phyloP scores from a whole-genome alignment of 2,113 vertebrate genomes.

The Cnemophilus loriae region DNA sequence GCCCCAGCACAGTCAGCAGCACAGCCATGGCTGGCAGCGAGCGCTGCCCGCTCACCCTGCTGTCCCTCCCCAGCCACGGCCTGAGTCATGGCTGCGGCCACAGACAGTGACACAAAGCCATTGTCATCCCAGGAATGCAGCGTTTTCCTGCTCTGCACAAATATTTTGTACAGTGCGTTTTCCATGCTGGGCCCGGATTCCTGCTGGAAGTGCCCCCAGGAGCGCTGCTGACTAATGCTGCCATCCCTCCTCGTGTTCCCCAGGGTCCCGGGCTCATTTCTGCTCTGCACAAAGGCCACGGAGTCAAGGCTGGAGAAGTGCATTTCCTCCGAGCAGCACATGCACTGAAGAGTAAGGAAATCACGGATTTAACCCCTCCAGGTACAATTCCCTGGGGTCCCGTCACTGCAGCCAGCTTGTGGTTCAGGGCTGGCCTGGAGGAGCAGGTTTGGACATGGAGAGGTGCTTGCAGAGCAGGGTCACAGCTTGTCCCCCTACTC shows the following conservation, averaged over 20 bases:
- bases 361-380: background rate
- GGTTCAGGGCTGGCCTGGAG: background rate
- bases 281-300: background rate
- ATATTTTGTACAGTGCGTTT: constrained; percentile 41
- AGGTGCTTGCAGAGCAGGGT: background rate
- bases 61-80: background rate
- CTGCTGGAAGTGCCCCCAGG: background rate
- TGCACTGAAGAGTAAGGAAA: background rate
- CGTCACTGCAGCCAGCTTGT: background rate
- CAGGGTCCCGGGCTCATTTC: background rate
- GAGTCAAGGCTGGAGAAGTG: background rate
- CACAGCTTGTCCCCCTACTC: too few relatives aligned
- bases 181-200: background rate
- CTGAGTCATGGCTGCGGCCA: constrained; percentile 54
- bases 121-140: constrained; percentile 58
- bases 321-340: background rate
- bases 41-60: background rate
- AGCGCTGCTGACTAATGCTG: constrained; percentile 28
- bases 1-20: background rate
- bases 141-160: constrained; percentile 43
- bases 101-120: constrained; percentile 55
- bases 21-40: background rate
- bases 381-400: background rate
- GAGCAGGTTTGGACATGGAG: background rate
- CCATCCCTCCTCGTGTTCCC: background rate